Conservation (phyloP, 2,113 vertebrate species). For the Phrynosoma platyrhinos region DNA sequence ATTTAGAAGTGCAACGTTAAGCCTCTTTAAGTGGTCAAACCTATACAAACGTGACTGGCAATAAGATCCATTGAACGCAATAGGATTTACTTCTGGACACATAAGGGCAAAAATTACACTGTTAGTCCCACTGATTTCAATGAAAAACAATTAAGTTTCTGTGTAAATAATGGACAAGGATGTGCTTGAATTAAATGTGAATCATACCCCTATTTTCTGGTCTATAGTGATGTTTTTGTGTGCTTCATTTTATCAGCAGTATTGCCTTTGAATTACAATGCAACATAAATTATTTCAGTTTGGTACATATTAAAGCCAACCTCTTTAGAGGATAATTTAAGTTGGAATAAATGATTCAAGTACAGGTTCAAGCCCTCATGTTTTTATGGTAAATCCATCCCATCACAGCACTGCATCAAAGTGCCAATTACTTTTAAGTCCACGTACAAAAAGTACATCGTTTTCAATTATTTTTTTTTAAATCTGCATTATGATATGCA, state of each 20-base stretch:
- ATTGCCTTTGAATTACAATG: neutral
- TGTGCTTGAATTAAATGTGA: neutral
- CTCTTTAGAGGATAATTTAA: neutral
- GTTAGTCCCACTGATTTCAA: neutral
- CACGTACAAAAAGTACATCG: neutral
- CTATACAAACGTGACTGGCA: neutral
- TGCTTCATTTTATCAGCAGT: neutral
- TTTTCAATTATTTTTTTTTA: neutral
- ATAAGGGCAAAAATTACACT: neutral
- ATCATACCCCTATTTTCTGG: neutral
- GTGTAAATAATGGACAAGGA: neutral
- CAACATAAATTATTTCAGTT: neutral
- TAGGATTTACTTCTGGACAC: neutral
- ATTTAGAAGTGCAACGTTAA: neutral
- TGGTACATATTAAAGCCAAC: neutral
- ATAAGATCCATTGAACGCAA: neutral
- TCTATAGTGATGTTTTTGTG: neutral
- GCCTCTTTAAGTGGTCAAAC: neutral
- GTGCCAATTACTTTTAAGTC: neutral
- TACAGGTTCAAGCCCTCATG: neutral
- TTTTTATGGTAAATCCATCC: neutral
- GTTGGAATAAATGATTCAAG: neutral
- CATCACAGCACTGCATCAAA: neutral
- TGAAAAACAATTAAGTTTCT: neutral
- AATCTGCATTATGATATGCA: neutral